A percentile compares a stretch with the other conserved stretches of the same genome.
Evolutionary conservation across 2,113 vertebrate genomes (phyloP).

Genomic region (Pimephales promelas): DNA sequence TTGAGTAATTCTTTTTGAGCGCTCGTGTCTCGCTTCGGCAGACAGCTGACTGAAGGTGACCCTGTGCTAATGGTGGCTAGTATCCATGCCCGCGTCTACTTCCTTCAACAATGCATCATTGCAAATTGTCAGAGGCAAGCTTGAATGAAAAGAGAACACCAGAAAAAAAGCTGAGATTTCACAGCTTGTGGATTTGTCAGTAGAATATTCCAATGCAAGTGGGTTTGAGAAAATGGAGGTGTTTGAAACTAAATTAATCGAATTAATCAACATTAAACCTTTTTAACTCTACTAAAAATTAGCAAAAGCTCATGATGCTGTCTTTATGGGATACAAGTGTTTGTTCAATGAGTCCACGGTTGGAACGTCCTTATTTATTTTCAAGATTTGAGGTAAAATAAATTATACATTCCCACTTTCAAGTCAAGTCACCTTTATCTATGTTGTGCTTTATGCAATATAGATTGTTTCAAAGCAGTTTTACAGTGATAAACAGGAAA

Average conservation of each 20-base stretch:
- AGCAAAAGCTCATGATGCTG: too few relatives aligned
- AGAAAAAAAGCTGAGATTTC: neutral
- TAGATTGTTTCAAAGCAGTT: too few relatives aligned
- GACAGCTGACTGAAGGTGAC: slow-evolving; percentile 44
- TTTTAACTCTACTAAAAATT: neutral
- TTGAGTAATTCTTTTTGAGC: slow-evolving; percentile 28
- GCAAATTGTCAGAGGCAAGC: slow-evolving; percentile 22
- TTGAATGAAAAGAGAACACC: neutral
- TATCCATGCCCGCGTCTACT: neutral
- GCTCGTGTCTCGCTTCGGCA: neutral
- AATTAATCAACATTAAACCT: neutral
- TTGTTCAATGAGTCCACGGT: neutral
- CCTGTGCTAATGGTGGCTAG: neutral
- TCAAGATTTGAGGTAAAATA: neutral
- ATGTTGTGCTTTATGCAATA: too few relatives aligned
- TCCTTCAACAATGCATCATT: neutral
- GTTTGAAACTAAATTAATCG: neutral
- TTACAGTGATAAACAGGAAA: too few relatives aligned
- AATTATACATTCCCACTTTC: neutral
- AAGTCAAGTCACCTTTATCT: too few relatives aligned
- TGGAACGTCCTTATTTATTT: neutral
- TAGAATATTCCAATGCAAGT: neutral
- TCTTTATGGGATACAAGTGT: neutral
- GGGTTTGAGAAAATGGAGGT: neutral
- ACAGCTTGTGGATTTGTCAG: neutral